Percentiles rank a stretch among this genome's conserved stretches.
Conservation (phyloP, 37 sponge, comb jelly and placozoan genomes). For the Aphrocallistes beatrix region DNA sequence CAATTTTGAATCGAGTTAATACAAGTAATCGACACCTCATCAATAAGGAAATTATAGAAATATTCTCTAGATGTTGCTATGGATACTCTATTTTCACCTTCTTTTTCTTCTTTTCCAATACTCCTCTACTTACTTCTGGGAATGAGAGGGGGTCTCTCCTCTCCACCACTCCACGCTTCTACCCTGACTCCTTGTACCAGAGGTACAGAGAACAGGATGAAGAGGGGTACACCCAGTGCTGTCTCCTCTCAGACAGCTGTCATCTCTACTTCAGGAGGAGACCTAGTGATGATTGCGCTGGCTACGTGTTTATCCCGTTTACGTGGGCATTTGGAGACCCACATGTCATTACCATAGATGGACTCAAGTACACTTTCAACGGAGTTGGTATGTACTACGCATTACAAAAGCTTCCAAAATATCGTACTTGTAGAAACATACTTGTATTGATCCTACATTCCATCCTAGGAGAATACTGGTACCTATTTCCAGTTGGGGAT, state of each 20-base stretch:
- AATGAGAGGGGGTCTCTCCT: conserved; percentile 9
- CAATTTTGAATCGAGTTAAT: too few relatives aligned
- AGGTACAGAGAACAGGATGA: conserved; percentile 10
- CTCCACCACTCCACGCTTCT: neutral
- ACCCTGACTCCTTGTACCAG: neutral
- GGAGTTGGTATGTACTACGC: conserved; percentile 50
- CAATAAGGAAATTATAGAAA: too few relatives aligned
- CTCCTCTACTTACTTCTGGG: neutral
- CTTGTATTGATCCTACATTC: neutral
- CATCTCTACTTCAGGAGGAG: conserved; percentile 26
- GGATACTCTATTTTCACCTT: neutral
- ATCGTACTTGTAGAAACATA: neutral
- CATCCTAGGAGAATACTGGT: conserved; percentile 19
- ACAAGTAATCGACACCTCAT: too few relatives aligned
- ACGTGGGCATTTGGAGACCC: conserved; percentile 62
- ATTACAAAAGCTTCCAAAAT: neutral
- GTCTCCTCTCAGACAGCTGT: conserved; percentile 25
- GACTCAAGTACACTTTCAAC: conserved; percentile 53
- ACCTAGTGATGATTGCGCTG: conserved; percentile 24
- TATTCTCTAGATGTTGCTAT: neutral
- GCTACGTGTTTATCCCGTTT: conserved; percentile 18
- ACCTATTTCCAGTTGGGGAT: neutral
- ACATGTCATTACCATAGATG: conserved; percentile 55
- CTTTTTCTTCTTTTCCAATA: too few relatives aligned
- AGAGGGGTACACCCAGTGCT: conserved; percentile 27